Evolutionary conservation across 2,797 vertebrate genomes (phyloP).

Genomic region (Pogonophryne albipinna): DNA sequence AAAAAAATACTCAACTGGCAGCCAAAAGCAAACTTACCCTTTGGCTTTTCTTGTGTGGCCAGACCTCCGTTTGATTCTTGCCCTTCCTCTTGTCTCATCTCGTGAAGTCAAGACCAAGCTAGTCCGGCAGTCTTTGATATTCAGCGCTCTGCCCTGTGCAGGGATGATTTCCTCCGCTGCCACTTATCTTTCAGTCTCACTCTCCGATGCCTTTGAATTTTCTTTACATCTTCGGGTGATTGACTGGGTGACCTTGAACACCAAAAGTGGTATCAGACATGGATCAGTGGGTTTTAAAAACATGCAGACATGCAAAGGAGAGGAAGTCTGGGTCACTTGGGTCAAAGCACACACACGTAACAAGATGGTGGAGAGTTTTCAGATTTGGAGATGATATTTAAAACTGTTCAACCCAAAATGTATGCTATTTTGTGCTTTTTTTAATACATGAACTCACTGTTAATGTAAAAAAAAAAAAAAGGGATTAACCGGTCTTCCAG

Average conservation of each 20-base stretch:
- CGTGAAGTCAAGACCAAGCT: slow-evolving; percentile 31
- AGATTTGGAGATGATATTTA: background rate
- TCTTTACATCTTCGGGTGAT: slow-evolving; percentile 66
- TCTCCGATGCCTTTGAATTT: slow-evolving; percentile 44
- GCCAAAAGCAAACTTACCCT: slow-evolving; percentile 5
- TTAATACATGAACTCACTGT: background rate
- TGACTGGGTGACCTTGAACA: slow-evolving; percentile 55
- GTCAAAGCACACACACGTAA: background rate
- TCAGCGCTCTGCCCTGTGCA: slow-evolving; percentile 14
- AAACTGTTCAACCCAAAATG: background rate
- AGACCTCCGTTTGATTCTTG: slow-evolving; percentile 17
- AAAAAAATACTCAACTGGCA: slow-evolving; percentile 26
- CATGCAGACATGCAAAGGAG: slow-evolving; percentile 16
- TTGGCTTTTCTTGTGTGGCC: background rate
- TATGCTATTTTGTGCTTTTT: background rate
- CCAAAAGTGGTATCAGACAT: slow-evolving; percentile 3
- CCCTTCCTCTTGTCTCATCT: slow-evolving; percentile 17
- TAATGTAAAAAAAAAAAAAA: background rate
- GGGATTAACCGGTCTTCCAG: background rate
- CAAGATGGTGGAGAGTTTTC: background rate
- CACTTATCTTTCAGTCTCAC: slow-evolving; percentile 13
- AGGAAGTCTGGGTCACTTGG: slow-evolving; percentile 33
- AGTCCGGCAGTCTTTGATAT: slow-evolving; percentile 54
- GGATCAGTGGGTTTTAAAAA: slow-evolving; percentile 52
- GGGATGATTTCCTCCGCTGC: slow-evolving; percentile 39